Conservation (phyloP, 2,888 invertebrate genomes). For the Abscondita cerata region DNA sequence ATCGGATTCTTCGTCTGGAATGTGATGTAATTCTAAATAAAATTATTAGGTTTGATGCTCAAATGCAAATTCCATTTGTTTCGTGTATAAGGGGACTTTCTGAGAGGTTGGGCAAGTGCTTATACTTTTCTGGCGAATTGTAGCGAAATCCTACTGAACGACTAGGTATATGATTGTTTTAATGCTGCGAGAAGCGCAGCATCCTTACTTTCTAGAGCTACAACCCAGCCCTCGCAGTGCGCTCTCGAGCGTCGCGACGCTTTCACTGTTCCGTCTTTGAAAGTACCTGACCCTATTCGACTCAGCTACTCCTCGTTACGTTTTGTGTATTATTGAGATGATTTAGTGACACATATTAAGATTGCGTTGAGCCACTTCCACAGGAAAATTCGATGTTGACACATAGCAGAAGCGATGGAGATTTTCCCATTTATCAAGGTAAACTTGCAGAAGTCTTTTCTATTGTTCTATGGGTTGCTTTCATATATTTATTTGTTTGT, state of each 20-base stretch:
- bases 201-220: constrained; percentile 40
- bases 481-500: not conserved
- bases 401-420: constrained; percentile 85
- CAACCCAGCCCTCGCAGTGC: constrained; percentile 47
- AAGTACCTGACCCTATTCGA: constrained; percentile 18
- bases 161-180: not conserved
- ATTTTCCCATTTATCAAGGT: constrained; percentile 86
- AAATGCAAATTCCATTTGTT: not conserved
- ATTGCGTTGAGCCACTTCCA: constrained; percentile 59
- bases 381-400: constrained; percentile 68
- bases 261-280: constrained; percentile 33
- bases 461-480: not conserved
- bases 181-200: constrained; percentile 44
- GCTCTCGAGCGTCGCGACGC: constrained; percentile 46
- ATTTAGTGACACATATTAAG: constrained; percentile 23
- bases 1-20: no score
- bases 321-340: constrained; percentile 29
- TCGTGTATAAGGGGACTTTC: no score
- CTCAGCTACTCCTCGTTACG: constrained; percentile 12
- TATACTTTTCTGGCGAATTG: not conserved
- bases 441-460: constrained; percentile 37
- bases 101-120: no score
- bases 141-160: not conserved
- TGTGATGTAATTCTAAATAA: no score
- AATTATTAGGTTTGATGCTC: no score